Conservation (phyloP, 2,888 invertebrate species). For the Diloba caeruleocephala region DNA sequence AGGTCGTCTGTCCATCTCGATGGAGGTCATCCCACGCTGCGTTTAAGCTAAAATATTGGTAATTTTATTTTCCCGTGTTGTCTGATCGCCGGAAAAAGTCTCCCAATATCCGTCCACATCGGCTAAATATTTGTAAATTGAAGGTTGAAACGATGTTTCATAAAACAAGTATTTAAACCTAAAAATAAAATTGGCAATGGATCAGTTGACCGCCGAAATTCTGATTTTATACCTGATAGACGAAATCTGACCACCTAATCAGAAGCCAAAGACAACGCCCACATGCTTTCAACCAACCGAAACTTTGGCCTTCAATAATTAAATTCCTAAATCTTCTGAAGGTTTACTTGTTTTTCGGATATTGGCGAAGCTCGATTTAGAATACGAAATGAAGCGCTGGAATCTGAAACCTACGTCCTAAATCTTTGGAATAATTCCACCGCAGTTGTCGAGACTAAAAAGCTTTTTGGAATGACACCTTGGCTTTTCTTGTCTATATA, state of each 20-base stretch:
- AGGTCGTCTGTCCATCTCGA: no score
- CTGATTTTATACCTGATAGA: constrained; percentile 1
- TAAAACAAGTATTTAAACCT: no score
- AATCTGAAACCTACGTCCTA: constrained; percentile 11
- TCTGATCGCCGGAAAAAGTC: no score
- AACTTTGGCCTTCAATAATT: constrained; percentile 23
- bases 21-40: no score
- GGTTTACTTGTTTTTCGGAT: constrained; percentile 26
- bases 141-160: no score
- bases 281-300: constrained; percentile 16
- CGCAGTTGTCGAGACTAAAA: not conserved
- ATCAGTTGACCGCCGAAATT: constrained; percentile 13
- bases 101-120: no score
- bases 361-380: constrained; percentile 24
- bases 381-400: constrained; percentile 27
- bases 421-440: constrained; percentile 4
- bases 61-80: no score
- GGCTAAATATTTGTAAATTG: no score
- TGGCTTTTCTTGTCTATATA: constrained; percentile 15
- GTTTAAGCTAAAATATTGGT: no score
- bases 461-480: constrained; percentile 14
- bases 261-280: constrained; percentile 10
- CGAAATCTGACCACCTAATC: constrained; percentile 11
- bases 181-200: constrained; percentile 3
- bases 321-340: constrained; percentile 29